phyloP scores from a whole-genome alignment of 2,797 vertebrate species.

The Cetoscarus ocellatus region DNA sequence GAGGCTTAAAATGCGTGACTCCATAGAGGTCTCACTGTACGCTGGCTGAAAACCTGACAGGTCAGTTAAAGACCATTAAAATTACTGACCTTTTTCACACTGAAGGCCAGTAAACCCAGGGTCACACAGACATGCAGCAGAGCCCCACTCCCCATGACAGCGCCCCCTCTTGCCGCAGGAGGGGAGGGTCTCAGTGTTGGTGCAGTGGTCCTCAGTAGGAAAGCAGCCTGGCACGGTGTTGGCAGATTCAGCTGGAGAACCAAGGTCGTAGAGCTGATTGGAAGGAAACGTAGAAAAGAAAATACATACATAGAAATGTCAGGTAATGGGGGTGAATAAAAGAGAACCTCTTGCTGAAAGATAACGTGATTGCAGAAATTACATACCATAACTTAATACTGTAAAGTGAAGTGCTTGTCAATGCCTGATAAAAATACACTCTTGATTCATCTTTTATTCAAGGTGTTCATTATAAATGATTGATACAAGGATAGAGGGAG shows the following conservation, averaged over 20 bases:
- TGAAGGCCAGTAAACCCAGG: constrained; percentile 81
- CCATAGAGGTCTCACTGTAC: constrained; percentile 22
- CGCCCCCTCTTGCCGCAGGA: constrained; percentile 85
- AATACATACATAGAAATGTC: constrained; percentile 5
- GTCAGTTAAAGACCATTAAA: constrained; percentile 22
- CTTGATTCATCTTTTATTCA: background rate
- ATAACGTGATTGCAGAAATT: constrained; percentile 20
- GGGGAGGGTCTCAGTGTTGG: constrained; percentile 75
- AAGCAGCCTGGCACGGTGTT: constrained; percentile 85
- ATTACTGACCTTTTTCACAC: constrained; percentile 70
- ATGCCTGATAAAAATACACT: constrained; percentile 1
- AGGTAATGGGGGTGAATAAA: background rate
- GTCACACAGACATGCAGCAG: constrained; percentile 86
- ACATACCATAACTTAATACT: background rate
- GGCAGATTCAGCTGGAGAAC: constrained; percentile 86
- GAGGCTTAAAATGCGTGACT: constrained; percentile 27
- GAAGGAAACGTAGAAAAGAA: constrained; percentile 24
- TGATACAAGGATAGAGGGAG: too few relatives aligned
- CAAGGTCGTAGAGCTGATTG: constrained; percentile 89
- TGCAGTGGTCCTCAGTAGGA: constrained; percentile 86
- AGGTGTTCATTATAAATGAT: background rate
- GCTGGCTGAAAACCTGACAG: constrained; percentile 11
- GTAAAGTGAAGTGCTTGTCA: background rate
- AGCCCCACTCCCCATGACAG: constrained; percentile 86
- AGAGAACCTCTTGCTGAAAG: constrained; percentile 4